phyloP scores from a whole-genome alignment of 2,888 invertebrate species.

The Chorisops tibialis region DNA sequence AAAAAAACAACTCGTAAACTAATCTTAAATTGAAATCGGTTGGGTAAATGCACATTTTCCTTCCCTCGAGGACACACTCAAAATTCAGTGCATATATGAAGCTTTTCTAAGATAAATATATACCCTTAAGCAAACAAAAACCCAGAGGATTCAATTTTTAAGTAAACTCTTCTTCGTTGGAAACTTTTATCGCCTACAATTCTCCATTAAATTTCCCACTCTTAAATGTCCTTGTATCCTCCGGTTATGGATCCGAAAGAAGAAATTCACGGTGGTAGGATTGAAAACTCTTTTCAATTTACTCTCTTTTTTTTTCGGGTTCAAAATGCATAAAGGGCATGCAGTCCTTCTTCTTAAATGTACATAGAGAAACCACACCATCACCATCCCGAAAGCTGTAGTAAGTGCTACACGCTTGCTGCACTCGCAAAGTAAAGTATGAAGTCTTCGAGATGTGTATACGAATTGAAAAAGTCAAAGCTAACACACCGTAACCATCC shows the following conservation, averaged over 20 bases:
- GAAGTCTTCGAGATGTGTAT: too few relatives aligned
- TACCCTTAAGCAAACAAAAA: background rate
- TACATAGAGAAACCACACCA: too few relatives aligned
- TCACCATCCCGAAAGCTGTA: too few relatives aligned
- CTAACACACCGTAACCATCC: too few relatives aligned
- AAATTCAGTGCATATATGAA: background rate
- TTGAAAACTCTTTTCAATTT: too few relatives aligned
- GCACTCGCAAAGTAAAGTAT: too few relatives aligned
- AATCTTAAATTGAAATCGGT: slow-evolving; percentile 2
- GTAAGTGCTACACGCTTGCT: too few relatives aligned
- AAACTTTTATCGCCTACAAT: background rate
- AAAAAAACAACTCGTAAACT: too few relatives aligned
- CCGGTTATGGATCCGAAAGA: slow-evolving; percentile 2
- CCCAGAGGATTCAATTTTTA: background rate
- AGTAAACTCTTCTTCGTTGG: slow-evolving; percentile 5
- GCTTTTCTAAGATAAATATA: background rate
- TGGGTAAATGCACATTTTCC: background rate
- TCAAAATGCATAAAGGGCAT: too few relatives aligned
- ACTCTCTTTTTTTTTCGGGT: too few relatives aligned
- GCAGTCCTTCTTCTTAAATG: too few relatives aligned
- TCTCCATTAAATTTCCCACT: background rate
- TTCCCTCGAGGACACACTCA: background rate
- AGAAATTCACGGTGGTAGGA: background rate
- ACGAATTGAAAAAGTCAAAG: too few relatives aligned
- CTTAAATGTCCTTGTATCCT: slow-evolving; percentile 10